Evolutionary conservation across 1,140 invertebrate species (phyloP).

Genomic region (Amphibalanus amphitrite): DNA sequence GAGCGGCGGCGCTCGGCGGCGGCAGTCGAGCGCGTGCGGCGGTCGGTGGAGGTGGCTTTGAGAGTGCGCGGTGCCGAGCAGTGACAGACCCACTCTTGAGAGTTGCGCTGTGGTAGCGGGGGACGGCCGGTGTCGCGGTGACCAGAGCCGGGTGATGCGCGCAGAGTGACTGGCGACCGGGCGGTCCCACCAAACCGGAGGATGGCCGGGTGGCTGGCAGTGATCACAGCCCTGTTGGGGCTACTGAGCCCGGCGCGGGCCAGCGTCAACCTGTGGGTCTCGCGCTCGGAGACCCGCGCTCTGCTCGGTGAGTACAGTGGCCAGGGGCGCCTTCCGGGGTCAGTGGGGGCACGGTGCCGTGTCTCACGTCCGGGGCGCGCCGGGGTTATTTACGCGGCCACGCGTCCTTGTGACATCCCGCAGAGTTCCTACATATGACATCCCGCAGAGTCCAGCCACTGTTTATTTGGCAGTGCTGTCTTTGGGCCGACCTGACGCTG

Average conservation of each 20-base stretch:
- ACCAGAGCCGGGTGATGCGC: neutral
- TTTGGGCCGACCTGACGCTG: too few species aligned
- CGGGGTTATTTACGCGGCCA: too few species aligned
- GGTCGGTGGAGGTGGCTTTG: too few species aligned
- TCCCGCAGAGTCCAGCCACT: too few species aligned
- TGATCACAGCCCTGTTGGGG: neutral
- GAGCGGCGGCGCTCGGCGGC: too few species aligned
- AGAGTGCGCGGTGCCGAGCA: neutral
- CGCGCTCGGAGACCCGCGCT: neutral
- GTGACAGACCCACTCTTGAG: too few species aligned
- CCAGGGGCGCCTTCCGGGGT: too few species aligned
- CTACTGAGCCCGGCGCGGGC: neutral
- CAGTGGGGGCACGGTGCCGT: too few species aligned
- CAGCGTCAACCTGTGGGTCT: neutral
- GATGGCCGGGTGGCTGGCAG: neutral
- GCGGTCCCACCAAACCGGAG: neutral
- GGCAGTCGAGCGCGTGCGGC: neutral
- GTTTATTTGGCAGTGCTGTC: too few species aligned
- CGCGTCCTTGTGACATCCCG: too few species aligned
- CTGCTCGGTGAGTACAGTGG: neutral
- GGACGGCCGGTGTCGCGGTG: neutral
- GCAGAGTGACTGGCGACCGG: neutral
- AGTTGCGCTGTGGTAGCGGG: neutral
- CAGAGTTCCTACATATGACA: too few species aligned
- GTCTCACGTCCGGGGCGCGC: too few species aligned